Base-by-base conservation (phyloP, 2,113 vertebrate species). In the Coturnix japonica region DNA sequence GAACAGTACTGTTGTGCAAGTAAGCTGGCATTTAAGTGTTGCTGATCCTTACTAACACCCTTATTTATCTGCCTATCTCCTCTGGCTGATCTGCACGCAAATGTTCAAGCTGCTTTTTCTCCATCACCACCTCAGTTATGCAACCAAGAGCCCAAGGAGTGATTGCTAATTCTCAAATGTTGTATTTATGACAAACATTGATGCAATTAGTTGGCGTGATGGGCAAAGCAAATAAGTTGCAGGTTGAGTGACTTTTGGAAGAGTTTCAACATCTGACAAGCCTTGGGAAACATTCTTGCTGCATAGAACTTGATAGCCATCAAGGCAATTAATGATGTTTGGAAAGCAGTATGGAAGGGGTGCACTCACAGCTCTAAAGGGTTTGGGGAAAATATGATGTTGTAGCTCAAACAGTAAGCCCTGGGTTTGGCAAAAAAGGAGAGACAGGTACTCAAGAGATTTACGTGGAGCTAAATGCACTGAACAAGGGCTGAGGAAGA, bases 281-380 rank as follows among this genome's bases (percentile, higher is more conserved):
- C 51, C 53, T 83, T 81, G 77, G 92, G 88, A 90, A 86, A 74
- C 33, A 12, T 81, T 86, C 43, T 72, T 89, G 61, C 46, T 64
- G 28, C 0, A 0, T 74, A 86, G 65, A 43, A 81, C 46, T 88
- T 1, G 0, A 25, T 80, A 85, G 88, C 6, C 57, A 83, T 51
- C 21, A 53, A 75, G 83, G 74, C 56, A 83, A 74, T 77, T 85
- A 82, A 28, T 47, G 57, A 31, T 39, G 35, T 64, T 83, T 47
- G 91, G 53, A 90, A 86, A 89, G 35, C 60, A 3, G 2, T 7
- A 13, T 1, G 2, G 60, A 64, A 88, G 46, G 56, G 47, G 26
- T 1, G 1, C 35, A 5, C 39, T 75, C 0, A 0, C 9, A 37
- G 61, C 41, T 56, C 69, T 2, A 1, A 18, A 56, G 10, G 9